A percentile compares a stretch with the other conserved stretches of the same genome.
Evolutionary conservation across 2,797 vertebrate species (phyloP).

Genomic region (Limnodromus scolopaceus): DNA sequence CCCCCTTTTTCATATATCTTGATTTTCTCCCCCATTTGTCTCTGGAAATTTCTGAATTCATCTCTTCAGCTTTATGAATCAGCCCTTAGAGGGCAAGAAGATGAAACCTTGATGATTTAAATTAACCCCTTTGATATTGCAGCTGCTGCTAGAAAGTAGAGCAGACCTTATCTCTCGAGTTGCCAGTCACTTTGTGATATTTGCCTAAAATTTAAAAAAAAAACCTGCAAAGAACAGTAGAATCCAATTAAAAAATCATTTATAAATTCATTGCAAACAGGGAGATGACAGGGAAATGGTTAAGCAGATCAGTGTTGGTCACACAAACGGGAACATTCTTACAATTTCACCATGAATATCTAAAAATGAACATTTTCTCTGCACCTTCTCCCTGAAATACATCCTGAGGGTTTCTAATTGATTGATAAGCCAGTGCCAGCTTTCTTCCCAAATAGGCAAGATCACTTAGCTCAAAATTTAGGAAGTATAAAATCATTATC

Average conservation of each 20-base stretch:
- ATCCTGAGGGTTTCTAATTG: not conserved
- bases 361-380: conserved; percentile 22
- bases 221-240: not conserved
- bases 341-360: not conserved
- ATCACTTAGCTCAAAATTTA: conserved; percentile 45
- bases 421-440: not conserved
- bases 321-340: not conserved
- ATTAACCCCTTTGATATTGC: conserved; percentile 61
- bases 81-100: conserved; percentile 55
- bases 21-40: conserved; percentile 59
- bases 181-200: not conserved
- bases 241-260: conserved; percentile 34
- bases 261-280: not conserved
- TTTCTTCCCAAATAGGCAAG: conserved; percentile 11
- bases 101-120: conserved; percentile 47
- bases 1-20: conserved; percentile 58
- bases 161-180: not conserved
- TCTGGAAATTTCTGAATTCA: conserved; percentile 55
- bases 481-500: not conserved
- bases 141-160: conserved; percentile 49
- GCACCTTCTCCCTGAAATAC: not conserved
- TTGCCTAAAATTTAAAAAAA: not conserved
- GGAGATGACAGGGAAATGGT: not conserved
- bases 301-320: not conserved
- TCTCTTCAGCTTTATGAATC: conserved; percentile 62